phyloP scores from a whole-genome alignment of 2,797 vertebrate genomes.

The Malacoraja senta region DNA sequence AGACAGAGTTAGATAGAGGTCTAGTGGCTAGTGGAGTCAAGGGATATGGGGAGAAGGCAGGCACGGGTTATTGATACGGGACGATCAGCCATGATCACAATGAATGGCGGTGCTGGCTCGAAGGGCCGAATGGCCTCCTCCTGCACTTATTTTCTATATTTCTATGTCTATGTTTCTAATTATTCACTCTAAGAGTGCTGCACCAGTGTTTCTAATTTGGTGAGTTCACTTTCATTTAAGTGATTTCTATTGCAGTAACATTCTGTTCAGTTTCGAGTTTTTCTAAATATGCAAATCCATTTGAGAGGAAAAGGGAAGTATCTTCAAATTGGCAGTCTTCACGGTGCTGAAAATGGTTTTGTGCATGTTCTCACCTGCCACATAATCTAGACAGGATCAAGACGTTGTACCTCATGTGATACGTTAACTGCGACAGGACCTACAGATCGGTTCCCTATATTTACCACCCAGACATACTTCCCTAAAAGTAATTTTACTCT shows the following conservation, averaged over 20 bases:
- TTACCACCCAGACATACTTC: slow-evolving; percentile 28
- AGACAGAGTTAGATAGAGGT: no score
- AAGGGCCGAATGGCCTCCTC: no score
- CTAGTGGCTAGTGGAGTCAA: no score
- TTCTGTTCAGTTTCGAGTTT: background rate
- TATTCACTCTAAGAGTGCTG: background rate
- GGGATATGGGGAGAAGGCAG: no score
- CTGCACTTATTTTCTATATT: no score
- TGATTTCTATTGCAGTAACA: background rate
- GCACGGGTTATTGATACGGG: no score
- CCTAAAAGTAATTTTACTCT: slow-evolving; percentile 29
- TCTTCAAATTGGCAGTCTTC: background rate
- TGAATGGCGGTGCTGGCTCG: no score
- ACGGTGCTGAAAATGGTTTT: background rate
- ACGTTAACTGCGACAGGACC: background rate
- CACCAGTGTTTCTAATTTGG: background rate
- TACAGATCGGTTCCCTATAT: slow-evolving; percentile 13
- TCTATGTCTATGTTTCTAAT: no score
- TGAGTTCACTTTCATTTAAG: background rate
- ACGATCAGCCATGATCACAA: no score
- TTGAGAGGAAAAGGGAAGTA: slow-evolving; percentile 13
- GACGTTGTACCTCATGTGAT: background rate
- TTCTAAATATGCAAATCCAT: background rate
- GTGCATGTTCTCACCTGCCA: background rate
- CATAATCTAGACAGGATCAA: background rate